phyloP scores from a whole-genome alignment of 2,888 invertebrate species.

The Thymelicus acteon region DNA sequence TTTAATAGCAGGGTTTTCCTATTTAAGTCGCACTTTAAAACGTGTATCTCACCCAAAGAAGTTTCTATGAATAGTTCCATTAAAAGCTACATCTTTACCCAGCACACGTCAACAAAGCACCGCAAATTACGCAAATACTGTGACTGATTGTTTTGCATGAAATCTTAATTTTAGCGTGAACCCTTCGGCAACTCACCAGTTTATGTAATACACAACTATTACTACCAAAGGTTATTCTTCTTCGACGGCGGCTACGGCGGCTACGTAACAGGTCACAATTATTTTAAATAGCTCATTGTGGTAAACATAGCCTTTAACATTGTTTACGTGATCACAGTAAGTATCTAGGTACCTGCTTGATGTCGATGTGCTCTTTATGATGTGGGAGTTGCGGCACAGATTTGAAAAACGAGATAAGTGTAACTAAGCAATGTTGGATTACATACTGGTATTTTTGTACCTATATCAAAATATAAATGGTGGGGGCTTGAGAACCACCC shows the following conservation, averaged over 20 bases:
- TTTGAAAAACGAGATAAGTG: background rate
- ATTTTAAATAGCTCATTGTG: conserved; percentile 51
- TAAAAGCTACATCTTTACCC: background rate
- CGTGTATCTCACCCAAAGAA: background rate
- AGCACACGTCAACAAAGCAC: background rate
- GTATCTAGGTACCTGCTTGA: conserved; percentile 16
- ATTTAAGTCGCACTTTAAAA: no score
- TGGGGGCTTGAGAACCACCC: no score
- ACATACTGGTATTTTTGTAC: no score
- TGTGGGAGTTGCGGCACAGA: background rate
- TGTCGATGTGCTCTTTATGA: conserved; percentile 17
- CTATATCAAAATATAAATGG: no score
- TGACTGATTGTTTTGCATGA: conserved; percentile 36
- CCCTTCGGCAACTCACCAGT: conserved; percentile 41
- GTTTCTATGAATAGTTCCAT: background rate
- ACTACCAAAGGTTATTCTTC: conserved; percentile 53
- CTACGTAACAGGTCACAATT: conserved; percentile 59
- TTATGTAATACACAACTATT: conserved; percentile 47
- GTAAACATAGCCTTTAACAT: conserved; percentile 28
- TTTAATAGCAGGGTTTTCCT: no score
- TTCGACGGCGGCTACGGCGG: conserved; percentile 46
- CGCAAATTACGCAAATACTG: conserved; percentile 14
- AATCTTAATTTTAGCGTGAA: conserved; percentile 45
- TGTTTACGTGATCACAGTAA: conserved; percentile 24
- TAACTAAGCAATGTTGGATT: background rate